phyloP scores from a whole-genome alignment of 2,797 vertebrate species.

The Fratercula arctica region DNA sequence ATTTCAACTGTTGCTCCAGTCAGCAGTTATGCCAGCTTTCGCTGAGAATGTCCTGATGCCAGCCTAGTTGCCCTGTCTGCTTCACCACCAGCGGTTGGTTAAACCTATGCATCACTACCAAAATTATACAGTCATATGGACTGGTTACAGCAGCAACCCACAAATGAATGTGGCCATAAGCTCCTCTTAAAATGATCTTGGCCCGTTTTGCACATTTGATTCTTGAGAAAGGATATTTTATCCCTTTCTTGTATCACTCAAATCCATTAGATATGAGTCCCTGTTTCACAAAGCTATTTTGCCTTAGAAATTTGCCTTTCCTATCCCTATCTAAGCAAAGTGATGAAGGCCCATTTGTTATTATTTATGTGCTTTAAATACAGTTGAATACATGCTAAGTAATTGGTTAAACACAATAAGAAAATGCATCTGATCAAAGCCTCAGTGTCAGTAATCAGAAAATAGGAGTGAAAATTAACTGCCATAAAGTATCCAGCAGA shows the following conservation, averaged over 20 bases:
- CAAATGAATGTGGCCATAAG: fast-evolving
- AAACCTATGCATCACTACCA: neutral
- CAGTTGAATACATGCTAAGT: neutral
- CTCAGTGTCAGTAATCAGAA: neutral
- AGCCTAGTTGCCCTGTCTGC: neutral
- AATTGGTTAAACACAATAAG: neutral
- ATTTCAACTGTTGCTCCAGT: neutral
- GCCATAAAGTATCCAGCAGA: neutral
- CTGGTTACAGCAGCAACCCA: neutral
- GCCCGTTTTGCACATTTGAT: neutral
- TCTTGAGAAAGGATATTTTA: neutral
- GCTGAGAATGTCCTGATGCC: neutral
- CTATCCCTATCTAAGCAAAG: neutral
- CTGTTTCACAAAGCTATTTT: neutral
- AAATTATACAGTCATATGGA: neutral
- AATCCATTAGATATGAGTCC: neutral
- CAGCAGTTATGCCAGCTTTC: neutral
- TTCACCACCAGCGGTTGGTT: neutral
- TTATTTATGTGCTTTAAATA: neutral
- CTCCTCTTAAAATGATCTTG: neutral
- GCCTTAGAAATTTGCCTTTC: neutral
- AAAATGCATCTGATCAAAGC: neutral
- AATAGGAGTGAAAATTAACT: neutral
- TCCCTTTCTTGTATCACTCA: neutral
- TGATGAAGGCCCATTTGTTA: neutral